Evolutionary conservation across 2,113 vertebrate species (phyloP).

Genomic region (Solenodon paradoxus): DNA sequence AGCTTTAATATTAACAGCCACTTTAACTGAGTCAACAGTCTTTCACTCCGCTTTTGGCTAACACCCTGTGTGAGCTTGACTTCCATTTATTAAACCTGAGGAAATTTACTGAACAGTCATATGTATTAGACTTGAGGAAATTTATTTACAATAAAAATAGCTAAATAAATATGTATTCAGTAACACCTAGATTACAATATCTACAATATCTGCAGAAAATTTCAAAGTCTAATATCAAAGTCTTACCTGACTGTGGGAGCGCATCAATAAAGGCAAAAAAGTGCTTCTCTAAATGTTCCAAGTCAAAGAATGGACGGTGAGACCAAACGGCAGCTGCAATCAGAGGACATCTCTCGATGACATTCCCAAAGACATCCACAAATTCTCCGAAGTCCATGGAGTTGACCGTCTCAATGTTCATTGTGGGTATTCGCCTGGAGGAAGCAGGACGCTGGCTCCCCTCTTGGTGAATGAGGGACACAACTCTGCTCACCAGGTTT

Average conservation of each 20-base stretch:
- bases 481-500: neutral
- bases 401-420: slow-evolving; percentile 85
- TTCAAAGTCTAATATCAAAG: fast-evolving
- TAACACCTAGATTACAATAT: neutral
- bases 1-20: slow-evolving; percentile 8
- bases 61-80: neutral
- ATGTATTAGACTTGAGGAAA: too few relatives aligned
- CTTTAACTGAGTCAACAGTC: neutral
- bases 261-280: slow-evolving; percentile 85
- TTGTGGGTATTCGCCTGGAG: neutral
- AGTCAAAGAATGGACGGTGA: slow-evolving; percentile 79
- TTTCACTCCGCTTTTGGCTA: neutral
- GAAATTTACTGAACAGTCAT: neutral
- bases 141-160: neutral
- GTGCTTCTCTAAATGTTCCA: slow-evolving; percentile 77
- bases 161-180: neutral
- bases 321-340: slow-evolving; percentile 87
- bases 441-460: fast-evolving
- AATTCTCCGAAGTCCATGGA: slow-evolving; percentile 86
- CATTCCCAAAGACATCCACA: slow-evolving; percentile 85
- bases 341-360: slow-evolving; percentile 87
- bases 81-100: neutral
- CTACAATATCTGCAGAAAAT: neutral
- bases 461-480: fast-evolving
- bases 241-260: slow-evolving; percentile 85